These are phyloP conservation scores for Manis crassicaudata DNA, from an alignment of 2,797 vertebrate genomes.

Conservation along the genomic window DNA sequence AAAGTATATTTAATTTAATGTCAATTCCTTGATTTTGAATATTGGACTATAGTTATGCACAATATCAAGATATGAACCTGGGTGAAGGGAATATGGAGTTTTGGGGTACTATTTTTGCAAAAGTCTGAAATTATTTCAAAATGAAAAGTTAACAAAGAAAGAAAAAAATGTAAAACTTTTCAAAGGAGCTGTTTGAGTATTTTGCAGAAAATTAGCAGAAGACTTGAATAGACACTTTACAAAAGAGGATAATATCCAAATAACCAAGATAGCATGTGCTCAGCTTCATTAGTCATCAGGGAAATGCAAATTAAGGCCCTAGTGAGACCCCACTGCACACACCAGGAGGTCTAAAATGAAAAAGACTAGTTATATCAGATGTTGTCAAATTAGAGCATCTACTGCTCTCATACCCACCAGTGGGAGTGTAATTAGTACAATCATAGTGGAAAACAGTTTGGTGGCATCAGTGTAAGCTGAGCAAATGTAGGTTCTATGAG, in stretches of 20 bases:
- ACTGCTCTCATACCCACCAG: background rate
- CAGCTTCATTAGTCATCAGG: background rate
- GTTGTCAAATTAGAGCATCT: background rate
- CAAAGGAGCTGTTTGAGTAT: background rate
- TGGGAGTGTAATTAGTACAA: background rate
- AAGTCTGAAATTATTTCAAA: slow-evolving; percentile 33
- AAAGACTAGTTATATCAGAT: background rate
- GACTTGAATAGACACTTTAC: background rate
- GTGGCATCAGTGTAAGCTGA: background rate
- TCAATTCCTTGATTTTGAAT: slow-evolving; percentile 11
- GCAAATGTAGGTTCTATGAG: background rate
- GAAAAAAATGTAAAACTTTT: background rate
- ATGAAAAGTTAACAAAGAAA: background rate
- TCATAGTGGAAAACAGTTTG: background rate
- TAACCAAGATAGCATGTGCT: background rate
- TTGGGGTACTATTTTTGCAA: background rate
- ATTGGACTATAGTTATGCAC: background rate
- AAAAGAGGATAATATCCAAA: background rate
- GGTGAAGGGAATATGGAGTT: background rate
- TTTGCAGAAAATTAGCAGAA: slow-evolving; percentile 15
- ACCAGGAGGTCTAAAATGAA: background rate
- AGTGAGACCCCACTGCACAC: background rate
- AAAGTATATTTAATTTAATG: background rate
- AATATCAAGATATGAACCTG: background rate
- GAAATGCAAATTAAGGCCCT: background rate